Base-by-base conservation (phyloP, 2,113 vertebrate genomes). In the Embiotoca jacksoni region DNA sequence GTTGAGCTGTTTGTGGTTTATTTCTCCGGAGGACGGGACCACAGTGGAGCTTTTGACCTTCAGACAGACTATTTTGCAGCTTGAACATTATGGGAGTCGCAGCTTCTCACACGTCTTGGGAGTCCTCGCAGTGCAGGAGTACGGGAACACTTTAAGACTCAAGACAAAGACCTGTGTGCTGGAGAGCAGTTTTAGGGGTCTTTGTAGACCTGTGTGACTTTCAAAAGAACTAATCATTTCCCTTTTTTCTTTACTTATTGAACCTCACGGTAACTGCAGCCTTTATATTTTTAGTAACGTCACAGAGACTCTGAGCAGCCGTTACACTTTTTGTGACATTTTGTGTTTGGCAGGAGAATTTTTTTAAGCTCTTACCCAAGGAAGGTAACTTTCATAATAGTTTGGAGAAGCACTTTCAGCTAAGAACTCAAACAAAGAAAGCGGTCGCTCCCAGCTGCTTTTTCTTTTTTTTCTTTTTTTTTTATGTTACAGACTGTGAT, bases 401-500 rank as follows among this genome's bases (percentile, higher is more conserved):
- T 80, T 71, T 57, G 33, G 31, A 72, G 23, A 81, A 80, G 81
- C 85, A 87, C 79, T 82, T 87, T 60, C 64, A 79, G 67, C 44
- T 57, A 33, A 35, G 23, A 61, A 63, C 44, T 67, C 6, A 39
- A 49, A 59, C 54, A 7, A n/a, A 41, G 16, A 35, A 16, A 31
- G 59, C 32, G 31, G 3, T 63, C 54, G 30, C 31, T 61, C 47
- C 16, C n/a, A 2, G 61, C 66, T 69, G 46, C n/a, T 47, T 55
- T 37, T 59, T 53, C 55, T 32, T 30, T 49, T 14, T 11, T 3
- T 6, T 49, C 2, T 37, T 37, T 37, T 37, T 37, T 37, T 44
- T 44, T 44, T 44, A 11, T 7, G 16, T 58, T 65, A 15, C 39
- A 63, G 55, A 64, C 13, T 1, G 11, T 11, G 36, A 76, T n/a